Base-by-base conservation (phyloP, 1,140 invertebrate genomes). In the Tigriopus japonicus region DNA sequence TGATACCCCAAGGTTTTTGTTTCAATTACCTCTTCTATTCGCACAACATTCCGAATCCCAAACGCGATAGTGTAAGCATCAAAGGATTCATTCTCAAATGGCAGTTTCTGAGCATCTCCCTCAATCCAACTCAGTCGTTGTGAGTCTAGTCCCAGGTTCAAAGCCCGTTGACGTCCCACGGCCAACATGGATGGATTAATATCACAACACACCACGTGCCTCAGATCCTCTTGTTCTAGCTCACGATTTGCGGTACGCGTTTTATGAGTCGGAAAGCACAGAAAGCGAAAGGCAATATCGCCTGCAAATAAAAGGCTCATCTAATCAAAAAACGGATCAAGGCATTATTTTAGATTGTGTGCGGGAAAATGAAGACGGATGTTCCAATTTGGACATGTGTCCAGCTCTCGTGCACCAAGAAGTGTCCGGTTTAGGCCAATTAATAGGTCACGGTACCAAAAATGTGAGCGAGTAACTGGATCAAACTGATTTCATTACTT, bases 41-140 rank as follows among this genome's bases (percentile, higher is more conserved):
- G 84, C 2, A 92, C 95, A 64, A 90, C 87, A 77, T 98, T 98
- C 65, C 95, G 73, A 62, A 98, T 91, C 35, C 95, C 95, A 79
- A 97, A 99, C 0, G 92, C 92, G 66, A 98, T 95, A 7, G 95
- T 98, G 70, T 98, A 98, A 0, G 87, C 87, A 69, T 85, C 87
- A 73, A 82, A 98, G 13, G 77, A 74, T 58, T 91, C 81, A 66
- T 86, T 81, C 1, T 78, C 73, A 66, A 95, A 80, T 1, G 86
- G 81, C 43, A 98, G 73, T 59, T 81, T 72, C 75, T 98, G 93
- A 13, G 93, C 95, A 78, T 99, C 83, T 0, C 82, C 90, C 69
- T 84, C 79, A 45, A 87, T 65, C 90, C 91, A 99, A 15, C 75
- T 70, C 14, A 95, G 81, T 62, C n/a, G n/a, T n/a, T 72, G 24